These are phyloP conservation scores for Acipenser ruthenus DNA, from an alignment of 2,797 vertebrate species.

Conservation along the genomic window DNA sequence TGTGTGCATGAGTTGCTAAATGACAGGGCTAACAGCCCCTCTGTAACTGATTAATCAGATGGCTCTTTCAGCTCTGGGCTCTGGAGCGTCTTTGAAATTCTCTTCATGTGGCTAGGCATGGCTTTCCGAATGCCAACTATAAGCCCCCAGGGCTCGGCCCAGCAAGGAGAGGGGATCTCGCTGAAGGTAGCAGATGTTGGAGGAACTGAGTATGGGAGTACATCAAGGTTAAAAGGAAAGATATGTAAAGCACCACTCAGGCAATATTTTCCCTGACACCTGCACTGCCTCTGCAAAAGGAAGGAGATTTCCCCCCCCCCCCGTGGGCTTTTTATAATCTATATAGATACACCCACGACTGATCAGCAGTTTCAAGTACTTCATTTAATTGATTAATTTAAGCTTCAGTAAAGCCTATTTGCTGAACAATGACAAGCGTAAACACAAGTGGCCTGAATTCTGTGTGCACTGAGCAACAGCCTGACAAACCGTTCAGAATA, in stretches of 20 bases:
- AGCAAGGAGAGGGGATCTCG: background rate
- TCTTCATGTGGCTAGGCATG: background rate
- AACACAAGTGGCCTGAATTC: too few relatives aligned
- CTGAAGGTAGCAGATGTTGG: constrained; percentile 46
- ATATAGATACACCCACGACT: too few relatives aligned
- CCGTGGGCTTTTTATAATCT: too few relatives aligned
- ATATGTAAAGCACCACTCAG: constrained; percentile 31
- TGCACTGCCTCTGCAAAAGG: background rate
- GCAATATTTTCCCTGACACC: constrained; percentile 13
- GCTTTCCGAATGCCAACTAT: background rate
- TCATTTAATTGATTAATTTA: too few relatives aligned
- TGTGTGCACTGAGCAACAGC: too few relatives aligned
- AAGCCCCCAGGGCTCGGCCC: background rate
- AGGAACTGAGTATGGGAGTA: constrained; percentile 41
- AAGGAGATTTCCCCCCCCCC: background rate
- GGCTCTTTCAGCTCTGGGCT: background rate
- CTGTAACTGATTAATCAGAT: too few relatives aligned
- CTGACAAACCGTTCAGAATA: too few relatives aligned
- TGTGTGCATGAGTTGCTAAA: background rate
- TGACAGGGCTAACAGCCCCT: background rate
- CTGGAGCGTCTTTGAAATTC: background rate
- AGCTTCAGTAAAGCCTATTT: too few relatives aligned
- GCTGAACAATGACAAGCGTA: too few relatives aligned
- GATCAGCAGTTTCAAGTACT: too few relatives aligned
- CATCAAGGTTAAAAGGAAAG: constrained; percentile 50